Conservation (phyloP, 2,113 vertebrate species). For the rabbit (Oryctolagus cuniculus) region mOryCun1.1 NC_091438.1:46272501-46273000, state of each 20-base stretch:
- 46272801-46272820: background rate
- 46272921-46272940: background rate
- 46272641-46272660: slow-evolving; percentile 21
- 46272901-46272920: background rate
- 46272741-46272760: background rate
- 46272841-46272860: background rate
- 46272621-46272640: background rate
- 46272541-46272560: too few species aligned
- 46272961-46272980: slow-evolving; percentile 16
- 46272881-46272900: background rate
- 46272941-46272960: slow-evolving; percentile 20
- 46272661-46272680: background rate
- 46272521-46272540: too few species aligned
- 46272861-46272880: background rate
- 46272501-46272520: too few species aligned
- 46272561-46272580: too few species aligned
- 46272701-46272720: too few species aligned
- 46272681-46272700: too few species aligned
- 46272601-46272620: background rate
- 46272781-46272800: background rate
- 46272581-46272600: too few species aligned
- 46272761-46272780: background rate
- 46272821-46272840: background rate
- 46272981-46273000: slow-evolving; percentile 73
- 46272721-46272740: background rate